phyloP scores from a whole-genome alignment of 2,113 vertebrate genomes.

The Rhinolophus ferrumequinum region DNA sequence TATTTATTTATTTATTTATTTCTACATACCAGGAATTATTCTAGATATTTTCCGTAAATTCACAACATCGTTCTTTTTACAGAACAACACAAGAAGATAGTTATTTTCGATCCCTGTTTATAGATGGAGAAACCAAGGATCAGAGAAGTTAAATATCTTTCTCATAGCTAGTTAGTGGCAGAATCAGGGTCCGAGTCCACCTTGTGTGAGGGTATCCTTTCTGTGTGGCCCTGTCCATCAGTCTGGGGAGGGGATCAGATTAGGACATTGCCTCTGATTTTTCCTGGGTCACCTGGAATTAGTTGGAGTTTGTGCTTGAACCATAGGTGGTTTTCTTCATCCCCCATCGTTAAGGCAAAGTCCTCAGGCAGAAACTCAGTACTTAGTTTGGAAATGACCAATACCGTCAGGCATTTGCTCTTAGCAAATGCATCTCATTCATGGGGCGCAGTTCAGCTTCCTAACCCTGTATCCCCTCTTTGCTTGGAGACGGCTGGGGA shows the following conservation, averaged over 20 bases:
- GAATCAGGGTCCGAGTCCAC: neutral
- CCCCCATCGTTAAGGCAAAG: neutral
- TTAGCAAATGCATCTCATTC: fast-evolving
- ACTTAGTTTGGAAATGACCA: neutral
- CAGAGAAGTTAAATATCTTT: neutral
- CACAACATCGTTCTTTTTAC: neutral
- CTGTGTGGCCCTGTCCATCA: neutral
- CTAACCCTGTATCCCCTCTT: neutral
- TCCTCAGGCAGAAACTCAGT: neutral
- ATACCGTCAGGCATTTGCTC: neutral
- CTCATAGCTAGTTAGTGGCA: neutral
- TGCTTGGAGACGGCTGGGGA: neutral
- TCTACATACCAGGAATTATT: neutral
- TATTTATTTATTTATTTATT: neutral
- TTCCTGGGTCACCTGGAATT: neutral
- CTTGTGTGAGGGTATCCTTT: neutral
- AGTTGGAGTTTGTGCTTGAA: neutral
- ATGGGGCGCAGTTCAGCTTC: neutral
- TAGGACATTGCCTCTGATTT: neutral
- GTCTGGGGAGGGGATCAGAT: neutral
- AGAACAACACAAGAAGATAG: neutral
- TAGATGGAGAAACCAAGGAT: neutral
- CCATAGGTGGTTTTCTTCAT: neutral
- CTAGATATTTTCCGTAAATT: neutral
- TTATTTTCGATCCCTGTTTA: neutral